These are phyloP conservation scores for Lanius collurio DNA, from an alignment of 2,113 vertebrate genomes.

Conservation along the genomic window DNA sequence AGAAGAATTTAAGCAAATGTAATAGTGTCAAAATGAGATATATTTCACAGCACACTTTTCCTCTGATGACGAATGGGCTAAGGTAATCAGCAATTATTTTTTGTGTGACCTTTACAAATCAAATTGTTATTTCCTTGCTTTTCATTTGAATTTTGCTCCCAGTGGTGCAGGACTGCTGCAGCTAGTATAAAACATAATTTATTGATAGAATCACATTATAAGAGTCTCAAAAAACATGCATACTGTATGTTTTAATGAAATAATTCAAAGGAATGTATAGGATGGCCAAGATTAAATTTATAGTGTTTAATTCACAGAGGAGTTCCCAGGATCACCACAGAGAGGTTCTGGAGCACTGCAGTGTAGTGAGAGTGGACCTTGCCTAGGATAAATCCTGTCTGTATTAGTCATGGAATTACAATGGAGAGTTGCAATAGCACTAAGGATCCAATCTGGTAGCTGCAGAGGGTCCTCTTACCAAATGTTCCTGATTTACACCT, in stretches of 20 bases:
- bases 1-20: not conserved
- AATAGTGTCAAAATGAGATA: not conserved
- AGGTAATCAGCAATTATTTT: conserved; percentile 41
- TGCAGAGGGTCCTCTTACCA: not conserved
- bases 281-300: not conserved
- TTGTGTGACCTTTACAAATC: conserved; percentile 49
- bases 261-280: not conserved
- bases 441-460: not conserved
- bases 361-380: not conserved
- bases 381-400: fast-evolving
- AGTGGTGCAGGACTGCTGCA: not conserved
- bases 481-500: not conserved
- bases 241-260: conserved; percentile 5
- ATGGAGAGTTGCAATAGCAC: not conserved
- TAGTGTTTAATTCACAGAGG: not conserved
- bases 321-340: not conserved
- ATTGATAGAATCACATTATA: not conserved
- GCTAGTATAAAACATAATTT: conserved; percentile 37
- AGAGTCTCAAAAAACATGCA: not conserved
- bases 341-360: not conserved
- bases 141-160: conserved; percentile 20
- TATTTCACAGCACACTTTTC: conserved; percentile 1
- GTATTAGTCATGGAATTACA: not conserved
- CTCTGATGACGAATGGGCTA: conserved; percentile 34
- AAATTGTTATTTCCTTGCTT: conserved; percentile 45